Percentiles rank a stretch among this genome's conserved stretches.
These are phyloP conservation scores for Cinclus mexicanus DNA, from an alignment of 2,113 vertebrate genomes.

Conservation along the genomic window DNA sequence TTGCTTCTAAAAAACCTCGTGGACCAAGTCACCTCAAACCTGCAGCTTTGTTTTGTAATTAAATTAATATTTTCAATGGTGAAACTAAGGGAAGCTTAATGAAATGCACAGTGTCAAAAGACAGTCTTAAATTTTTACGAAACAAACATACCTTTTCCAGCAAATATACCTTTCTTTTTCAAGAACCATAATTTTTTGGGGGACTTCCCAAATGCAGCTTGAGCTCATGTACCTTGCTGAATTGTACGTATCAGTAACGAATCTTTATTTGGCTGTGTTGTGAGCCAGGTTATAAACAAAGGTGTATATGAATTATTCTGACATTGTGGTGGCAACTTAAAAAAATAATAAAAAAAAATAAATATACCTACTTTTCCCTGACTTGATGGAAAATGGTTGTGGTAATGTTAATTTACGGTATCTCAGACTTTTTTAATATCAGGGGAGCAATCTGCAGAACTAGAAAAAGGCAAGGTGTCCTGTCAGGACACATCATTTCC, in stretches of 20 bases:
- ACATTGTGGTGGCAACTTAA: not conserved
- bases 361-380: fast-evolving
- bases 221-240: not conserved
- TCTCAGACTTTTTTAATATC: not conserved
- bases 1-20: not conserved
- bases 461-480: not conserved
- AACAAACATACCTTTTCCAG: not conserved
- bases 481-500: not conserved
- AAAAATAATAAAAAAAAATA: too few relatives aligned
- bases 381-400: not conserved
- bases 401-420: not conserved
- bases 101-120: not conserved
- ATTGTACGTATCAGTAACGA: not conserved
- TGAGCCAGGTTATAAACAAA: not conserved
- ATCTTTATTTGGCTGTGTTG: not conserved
- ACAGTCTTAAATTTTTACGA: not conserved
- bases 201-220: not conserved
- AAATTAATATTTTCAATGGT: not conserved
- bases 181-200: not conserved
- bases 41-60: not conserved
- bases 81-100: not conserved
- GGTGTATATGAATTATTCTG: not conserved
- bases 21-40: not conserved
- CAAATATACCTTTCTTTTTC: not conserved
- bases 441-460: not conserved